Evolutionary conservation across 2,797 vertebrate genomes (phyloP).

Genomic region (Phalloptychus januarius): DNA sequence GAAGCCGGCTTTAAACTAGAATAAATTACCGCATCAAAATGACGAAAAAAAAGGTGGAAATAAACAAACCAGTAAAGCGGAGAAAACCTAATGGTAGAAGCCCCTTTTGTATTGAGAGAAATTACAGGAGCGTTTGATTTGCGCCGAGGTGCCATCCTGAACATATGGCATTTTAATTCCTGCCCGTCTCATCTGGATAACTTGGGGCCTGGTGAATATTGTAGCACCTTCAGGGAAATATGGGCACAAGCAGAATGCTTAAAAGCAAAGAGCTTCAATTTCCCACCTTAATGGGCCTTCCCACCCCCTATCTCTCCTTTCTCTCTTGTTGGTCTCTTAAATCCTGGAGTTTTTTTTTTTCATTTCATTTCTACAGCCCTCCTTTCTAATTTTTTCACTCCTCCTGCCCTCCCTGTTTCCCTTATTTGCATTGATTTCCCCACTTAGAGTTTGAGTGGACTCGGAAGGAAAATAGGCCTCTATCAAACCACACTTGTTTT

Average conservation of each 20-base stretch:
- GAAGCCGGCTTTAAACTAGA: slow-evolving; percentile 47
- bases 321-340: slow-evolving; percentile 51
- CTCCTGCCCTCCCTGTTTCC: slow-evolving; percentile 60
- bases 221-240: slow-evolving; percentile 83
- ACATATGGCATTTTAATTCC: slow-evolving; percentile 88
- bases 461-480: slow-evolving; percentile 70
- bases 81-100: slow-evolving; percentile 71
- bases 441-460: slow-evolving; percentile 75
- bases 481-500: slow-evolving; percentile 58
- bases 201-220: slow-evolving; percentile 75
- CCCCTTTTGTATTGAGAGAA: slow-evolving; percentile 80
- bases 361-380: slow-evolving; percentile 38
- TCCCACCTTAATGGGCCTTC: slow-evolving; percentile 83
- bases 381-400: slow-evolving; percentile 63
- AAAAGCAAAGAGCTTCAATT: slow-evolving; percentile 84
- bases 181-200: slow-evolving; percentile 85
- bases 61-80: slow-evolving; percentile 76
- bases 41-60: slow-evolving; percentile 65
- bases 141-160: slow-evolving; percentile 76
- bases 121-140: slow-evolving; percentile 82
- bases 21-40: slow-evolving; percentile 63
- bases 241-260: slow-evolving; percentile 81
- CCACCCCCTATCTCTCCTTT: slow-evolving; percentile 58
- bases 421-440: slow-evolving; percentile 79
- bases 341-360: slow-evolving; percentile 65